phyloP scores from a whole-genome alignment of 2,888 invertebrate species.

The Lottia gigantea region DNA sequence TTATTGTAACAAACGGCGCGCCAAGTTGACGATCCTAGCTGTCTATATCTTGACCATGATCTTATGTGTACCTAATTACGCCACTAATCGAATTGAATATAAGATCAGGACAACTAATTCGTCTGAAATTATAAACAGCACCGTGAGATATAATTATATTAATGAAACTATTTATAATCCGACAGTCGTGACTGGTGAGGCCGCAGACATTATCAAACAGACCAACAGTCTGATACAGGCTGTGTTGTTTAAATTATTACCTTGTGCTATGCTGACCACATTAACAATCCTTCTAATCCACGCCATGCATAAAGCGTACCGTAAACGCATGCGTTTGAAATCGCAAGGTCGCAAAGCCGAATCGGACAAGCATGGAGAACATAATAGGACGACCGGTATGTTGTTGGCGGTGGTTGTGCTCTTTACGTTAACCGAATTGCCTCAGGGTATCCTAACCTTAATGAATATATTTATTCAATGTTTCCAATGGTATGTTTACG shows the following conservation, averaged over 20 bases:
- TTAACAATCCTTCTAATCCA: constrained; percentile 68
- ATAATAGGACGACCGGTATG: constrained; percentile 87
- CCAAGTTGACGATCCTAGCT: constrained; percentile 83
- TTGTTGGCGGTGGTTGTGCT: constrained; percentile 86
- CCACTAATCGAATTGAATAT: constrained; percentile 74
- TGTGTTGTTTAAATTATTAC: constrained; percentile 90
- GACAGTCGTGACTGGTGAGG: neutral
- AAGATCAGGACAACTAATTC: neutral
- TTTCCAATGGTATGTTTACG: constrained; percentile 76
- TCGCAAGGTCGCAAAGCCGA: constrained; percentile 63
- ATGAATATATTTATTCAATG: constrained; percentile 82
- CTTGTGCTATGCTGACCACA: constrained; percentile 86
- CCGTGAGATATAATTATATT: neutral
- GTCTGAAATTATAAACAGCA: neutral
- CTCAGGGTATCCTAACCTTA: constrained; percentile 81
- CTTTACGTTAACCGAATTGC: constrained; percentile 89
- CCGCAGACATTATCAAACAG: constrained; percentile 29
- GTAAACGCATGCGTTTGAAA: constrained; percentile 57
- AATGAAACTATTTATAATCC: neutral
- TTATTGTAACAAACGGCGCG: constrained; percentile 85
- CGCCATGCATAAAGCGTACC: constrained; percentile 67
- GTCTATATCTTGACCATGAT: constrained; percentile 85
- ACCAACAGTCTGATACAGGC: constrained; percentile 92
- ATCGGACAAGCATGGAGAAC: constrained; percentile 63
- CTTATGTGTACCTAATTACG: constrained; percentile 86